Conservation (phyloP, 1,140 invertebrate species). For the Melanaphis sacchari region DNA sequence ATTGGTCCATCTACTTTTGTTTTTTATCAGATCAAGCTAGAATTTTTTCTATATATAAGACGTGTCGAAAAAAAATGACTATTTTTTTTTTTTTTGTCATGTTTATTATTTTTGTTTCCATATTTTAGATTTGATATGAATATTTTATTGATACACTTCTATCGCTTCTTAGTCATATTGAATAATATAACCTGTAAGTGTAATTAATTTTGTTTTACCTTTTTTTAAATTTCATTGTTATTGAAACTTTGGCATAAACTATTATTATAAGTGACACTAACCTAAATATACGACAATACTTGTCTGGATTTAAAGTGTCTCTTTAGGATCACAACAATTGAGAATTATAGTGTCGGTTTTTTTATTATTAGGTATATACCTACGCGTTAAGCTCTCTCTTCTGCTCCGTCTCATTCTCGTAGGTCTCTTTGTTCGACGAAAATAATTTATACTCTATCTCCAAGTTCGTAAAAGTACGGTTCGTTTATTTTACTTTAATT, state of each 20-base stretch:
- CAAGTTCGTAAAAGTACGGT: neutral
- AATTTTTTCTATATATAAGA: neutral
- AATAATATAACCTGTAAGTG: neutral
- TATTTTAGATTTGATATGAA: too few relatives aligned
- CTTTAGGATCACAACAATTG: neutral
- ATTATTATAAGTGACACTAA: slow-evolving; percentile 13
- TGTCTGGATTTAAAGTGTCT: neutral
- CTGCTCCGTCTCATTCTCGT: neutral
- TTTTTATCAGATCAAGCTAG: neutral
- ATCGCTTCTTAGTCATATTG: neutral
- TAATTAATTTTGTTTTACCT: neutral
- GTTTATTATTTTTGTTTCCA: neutral
- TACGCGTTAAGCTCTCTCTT: neutral
- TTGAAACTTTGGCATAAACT: neutral
- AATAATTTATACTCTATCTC: neutral
- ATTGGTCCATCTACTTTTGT: neutral
- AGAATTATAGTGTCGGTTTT: neutral
- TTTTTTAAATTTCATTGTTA: neutral
- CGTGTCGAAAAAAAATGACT: neutral
- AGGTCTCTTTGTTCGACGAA: neutral
- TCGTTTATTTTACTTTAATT: neutral
- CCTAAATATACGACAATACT: neutral
- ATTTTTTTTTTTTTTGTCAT: neutral
- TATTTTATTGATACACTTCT: neutral
- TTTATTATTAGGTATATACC: neutral